A percentile compares a stretch with the other conserved stretches of the same genome.
Evolutionary conservation across 2,888 invertebrate species (phyloP).

Genomic region (Amphipoea lucens): DNA sequence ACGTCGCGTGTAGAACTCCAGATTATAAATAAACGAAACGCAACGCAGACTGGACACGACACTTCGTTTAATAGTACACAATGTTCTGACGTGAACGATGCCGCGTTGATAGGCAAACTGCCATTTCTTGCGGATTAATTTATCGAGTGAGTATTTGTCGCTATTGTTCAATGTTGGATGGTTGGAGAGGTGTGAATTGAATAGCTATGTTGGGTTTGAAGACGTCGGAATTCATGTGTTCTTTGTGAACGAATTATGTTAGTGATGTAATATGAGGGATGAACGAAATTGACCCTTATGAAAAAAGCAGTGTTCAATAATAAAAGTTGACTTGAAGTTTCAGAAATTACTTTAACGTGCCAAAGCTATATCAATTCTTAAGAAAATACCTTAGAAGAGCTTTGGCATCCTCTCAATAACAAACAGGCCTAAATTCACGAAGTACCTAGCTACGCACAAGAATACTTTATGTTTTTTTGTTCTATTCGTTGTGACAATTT

Average conservation of each 20-base stretch:
- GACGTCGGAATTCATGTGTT: neutral
- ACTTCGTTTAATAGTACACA: slow-evolving; percentile 65
- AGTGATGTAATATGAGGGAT: neutral
- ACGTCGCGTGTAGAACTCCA: slow-evolving; percentile 66
- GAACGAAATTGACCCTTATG: neutral
- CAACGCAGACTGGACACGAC: slow-evolving; percentile 64
- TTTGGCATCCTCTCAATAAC: neutral
- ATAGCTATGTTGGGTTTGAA: slow-evolving; percentile 5
- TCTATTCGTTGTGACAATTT: slow-evolving; percentile 33
- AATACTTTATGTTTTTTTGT: slow-evolving; percentile 29
- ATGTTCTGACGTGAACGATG: slow-evolving; percentile 61
- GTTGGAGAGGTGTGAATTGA: slow-evolving; percentile 42
- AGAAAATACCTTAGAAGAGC: neutral
- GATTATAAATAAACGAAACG: slow-evolving; percentile 74
- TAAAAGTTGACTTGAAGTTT: neutral
- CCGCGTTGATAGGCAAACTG: slow-evolving; percentile 57
- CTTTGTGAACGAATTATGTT: neutral
- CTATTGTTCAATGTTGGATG: slow-evolving; percentile 52
- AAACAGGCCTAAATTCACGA: neutral
- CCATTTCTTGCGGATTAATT: slow-evolving; percentile 54
- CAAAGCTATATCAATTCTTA: neutral
- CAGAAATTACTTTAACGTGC: neutral
- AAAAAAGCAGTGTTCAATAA: neutral
- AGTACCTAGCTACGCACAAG: neutral
- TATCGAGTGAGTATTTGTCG: slow-evolving; percentile 62